Base-by-base conservation (phyloP, 2,888 invertebrate species). In the Meandrusa payeni region DNA sequence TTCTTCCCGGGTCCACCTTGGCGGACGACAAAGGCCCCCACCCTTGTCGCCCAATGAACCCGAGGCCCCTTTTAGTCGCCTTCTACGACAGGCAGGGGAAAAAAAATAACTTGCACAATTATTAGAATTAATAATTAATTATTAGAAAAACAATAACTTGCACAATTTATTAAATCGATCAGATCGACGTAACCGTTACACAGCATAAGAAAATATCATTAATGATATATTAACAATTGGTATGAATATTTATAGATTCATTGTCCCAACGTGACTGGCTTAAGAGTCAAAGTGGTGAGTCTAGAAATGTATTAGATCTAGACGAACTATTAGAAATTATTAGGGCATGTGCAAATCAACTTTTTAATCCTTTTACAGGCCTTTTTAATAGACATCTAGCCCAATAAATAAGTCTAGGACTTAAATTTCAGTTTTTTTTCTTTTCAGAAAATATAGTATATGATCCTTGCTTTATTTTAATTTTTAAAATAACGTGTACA, bases 211-310 rank as follows among this genome's bases (percentile, higher is more conserved):
- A n/a, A n/a, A 51, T 15, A 15, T 13, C n/a, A 13, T n/a, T 3
- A 2, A 12, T 28, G 12, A 33, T n/a, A n/a, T 23, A 41, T 42
- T 36, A 31, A 23, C 12, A 13, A 5, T 15, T 15, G 11, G 19
- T 7, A 26, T 32, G 54, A 69, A 72, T 71, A 80, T 85, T 85
- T 83, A 54, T 85, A 87, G 87, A 87, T 87, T 83, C 85, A 81
- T 85, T 87, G 81, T 77, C 76, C 69, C 87, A 86, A 66, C 87
- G 86, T 72, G 85, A 85, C 74, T 87, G 86, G 87, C 86, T 86
- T 65, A 83, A 86, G 75, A 69, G 82, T 74, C 86, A 81, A 76
- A 85, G 80, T 68, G 87, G 87, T 87, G 80, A 87, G 87, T 87
- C 82, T 86, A 86, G 83, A 76, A 64, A 60, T 49, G 68, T 39